Evolutionary conservation across 2,888 invertebrate genomes (phyloP).

Genomic region (Podotricha telesiphe): DNA sequence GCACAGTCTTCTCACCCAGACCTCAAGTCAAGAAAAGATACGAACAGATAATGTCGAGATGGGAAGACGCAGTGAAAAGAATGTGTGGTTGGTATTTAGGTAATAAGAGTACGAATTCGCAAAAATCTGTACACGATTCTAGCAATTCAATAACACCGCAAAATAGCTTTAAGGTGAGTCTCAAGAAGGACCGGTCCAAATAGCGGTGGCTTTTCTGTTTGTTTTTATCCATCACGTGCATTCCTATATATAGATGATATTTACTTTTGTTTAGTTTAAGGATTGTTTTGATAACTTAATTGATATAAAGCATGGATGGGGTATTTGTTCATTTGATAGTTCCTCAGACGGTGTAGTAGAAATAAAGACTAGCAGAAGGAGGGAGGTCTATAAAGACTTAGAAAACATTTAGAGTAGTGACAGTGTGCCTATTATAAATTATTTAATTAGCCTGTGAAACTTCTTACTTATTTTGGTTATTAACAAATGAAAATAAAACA

Average conservation of each 20-base stretch:
- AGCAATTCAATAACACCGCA: constrained; percentile 54
- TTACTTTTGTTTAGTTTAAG: constrained; percentile 24
- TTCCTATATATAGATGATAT: constrained; percentile 67
- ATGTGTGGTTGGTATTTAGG: constrained; percentile 83
- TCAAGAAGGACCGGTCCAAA: constrained; percentile 57
- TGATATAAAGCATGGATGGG: not conserved
- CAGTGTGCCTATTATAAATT: not conserved
- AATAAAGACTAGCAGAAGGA: not conserved
- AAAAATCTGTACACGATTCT: constrained; percentile 53
- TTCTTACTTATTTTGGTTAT: too few relatives aligned
- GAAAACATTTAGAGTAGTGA: not conserved
- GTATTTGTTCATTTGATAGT: not conserved
- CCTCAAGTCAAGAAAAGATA: constrained; percentile 63
- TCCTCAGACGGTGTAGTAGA: not conserved
- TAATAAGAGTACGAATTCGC: constrained; percentile 46
- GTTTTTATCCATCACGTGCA: constrained; percentile 59
- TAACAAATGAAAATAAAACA: too few relatives aligned
- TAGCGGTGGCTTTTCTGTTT: constrained; percentile 72
- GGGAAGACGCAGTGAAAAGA: constrained; percentile 84
- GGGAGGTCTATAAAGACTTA: constrained; percentile 17
- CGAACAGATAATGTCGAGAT: constrained; percentile 68
- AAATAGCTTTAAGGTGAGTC: constrained; percentile 56
- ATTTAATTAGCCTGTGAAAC: not conserved
- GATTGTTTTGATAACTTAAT: not conserved
- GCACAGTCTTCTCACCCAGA: constrained; percentile 85